A percentile compares a stretch with the other conserved stretches of the same genome.
Conservation (phyloP, 1,140 invertebrate genomes). For the Drosophila bocki region DNA sequence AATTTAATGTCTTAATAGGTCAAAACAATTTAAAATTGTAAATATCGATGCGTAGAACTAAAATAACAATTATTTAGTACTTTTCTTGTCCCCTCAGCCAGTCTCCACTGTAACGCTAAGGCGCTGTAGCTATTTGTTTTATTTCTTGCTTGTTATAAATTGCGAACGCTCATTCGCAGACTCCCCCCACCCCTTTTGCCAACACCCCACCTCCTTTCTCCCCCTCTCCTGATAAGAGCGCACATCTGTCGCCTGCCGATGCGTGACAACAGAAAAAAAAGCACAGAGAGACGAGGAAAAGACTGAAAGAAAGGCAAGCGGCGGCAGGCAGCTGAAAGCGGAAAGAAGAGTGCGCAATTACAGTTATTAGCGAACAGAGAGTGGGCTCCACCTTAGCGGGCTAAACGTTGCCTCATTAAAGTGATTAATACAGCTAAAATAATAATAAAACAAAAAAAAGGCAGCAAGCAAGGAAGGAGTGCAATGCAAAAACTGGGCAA, state of each 20-base stretch:
- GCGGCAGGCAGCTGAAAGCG: constrained; percentile 22
- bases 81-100: background rate
- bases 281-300: constrained; percentile 14
- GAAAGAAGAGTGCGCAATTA: constrained; percentile 68
- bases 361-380: constrained; percentile 68
- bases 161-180: constrained; percentile 42
- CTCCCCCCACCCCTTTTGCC: constrained; percentile 16
- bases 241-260: constrained; percentile 71
- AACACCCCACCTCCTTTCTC: too few relatives aligned
- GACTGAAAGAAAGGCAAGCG: constrained; percentile 11
- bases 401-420: constrained; percentile 75
- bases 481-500: constrained; percentile 56
- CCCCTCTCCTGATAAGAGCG: constrained; percentile 45
- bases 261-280: constrained; percentile 57
- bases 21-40: background rate
- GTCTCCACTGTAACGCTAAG: constrained; percentile 20
- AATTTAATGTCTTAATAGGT: constrained; percentile 5
- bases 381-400: constrained; percentile 51
- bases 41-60: background rate
- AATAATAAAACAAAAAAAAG: constrained; percentile 34
- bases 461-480: background rate
- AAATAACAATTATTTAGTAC: background rate
- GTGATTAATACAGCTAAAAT: constrained; percentile 65
- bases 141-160: constrained; percentile 54
- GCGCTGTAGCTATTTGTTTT: constrained; percentile 40